phyloP scores from a whole-genome alignment of 2,113 vertebrate species.

The Rhodinocichla rosea region DNA sequence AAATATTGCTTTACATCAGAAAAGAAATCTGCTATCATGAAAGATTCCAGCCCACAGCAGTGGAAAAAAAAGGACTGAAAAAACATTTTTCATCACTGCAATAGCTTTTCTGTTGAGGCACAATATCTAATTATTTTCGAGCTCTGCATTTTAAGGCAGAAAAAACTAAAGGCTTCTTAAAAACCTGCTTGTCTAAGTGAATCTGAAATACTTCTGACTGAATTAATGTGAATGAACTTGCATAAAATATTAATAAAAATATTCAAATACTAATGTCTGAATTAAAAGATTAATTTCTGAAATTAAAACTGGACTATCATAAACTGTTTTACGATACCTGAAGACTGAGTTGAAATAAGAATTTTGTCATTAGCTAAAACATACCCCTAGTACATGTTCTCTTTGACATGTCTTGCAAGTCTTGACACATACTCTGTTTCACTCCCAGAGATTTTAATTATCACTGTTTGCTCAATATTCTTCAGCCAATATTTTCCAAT shows the following conservation, averaged over 20 bases:
- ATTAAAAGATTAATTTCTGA: background rate
- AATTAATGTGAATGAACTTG: background rate
- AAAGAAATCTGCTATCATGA: background rate
- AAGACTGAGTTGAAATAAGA: background rate
- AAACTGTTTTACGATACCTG: background rate
- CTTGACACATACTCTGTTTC: background rate
- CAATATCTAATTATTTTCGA: background rate
- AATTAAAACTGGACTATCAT: background rate
- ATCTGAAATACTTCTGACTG: background rate
- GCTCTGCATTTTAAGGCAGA: background rate
- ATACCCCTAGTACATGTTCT: background rate
- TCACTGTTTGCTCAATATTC: background rate
- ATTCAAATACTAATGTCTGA: too few species aligned
- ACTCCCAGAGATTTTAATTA: background rate
- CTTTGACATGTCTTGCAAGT: background rate
- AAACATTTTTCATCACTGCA: background rate
- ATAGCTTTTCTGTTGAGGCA: background rate
- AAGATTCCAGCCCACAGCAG: background rate
- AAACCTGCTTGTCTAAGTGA: background rate
- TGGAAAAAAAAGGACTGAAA: background rate
- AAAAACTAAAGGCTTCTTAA: background rate
- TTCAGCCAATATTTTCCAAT: background rate
- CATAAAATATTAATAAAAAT: background rate
- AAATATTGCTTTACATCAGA: background rate
- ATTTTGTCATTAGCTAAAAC: background rate